phyloP scores from a whole-genome alignment of 30 jellyfish, hydroid and myxozoan species.

The Pelagia noctiluca region DNA sequence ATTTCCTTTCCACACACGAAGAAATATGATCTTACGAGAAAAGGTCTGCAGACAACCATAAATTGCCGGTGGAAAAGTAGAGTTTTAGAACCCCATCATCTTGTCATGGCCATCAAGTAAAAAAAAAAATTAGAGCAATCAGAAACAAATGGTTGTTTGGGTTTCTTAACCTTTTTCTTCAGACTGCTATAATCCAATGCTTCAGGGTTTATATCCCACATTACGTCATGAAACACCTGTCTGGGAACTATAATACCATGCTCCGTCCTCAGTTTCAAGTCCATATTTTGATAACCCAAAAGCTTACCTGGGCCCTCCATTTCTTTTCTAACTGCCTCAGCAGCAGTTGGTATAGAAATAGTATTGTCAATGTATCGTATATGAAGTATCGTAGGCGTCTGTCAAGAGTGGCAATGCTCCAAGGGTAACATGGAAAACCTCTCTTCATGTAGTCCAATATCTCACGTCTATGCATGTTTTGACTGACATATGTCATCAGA shows the following conservation, averaged over 20 bases:
- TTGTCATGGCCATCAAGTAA: constrained; percentile 69
- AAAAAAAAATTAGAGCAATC: constrained; percentile 41
- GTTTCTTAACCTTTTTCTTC: constrained; percentile 37
- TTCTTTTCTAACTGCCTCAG: constrained; percentile 53
- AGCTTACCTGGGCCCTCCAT: constrained; percentile 72
- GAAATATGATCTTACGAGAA: constrained; percentile 29
- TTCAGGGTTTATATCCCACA: constrained; percentile 38
- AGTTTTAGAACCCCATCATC: constrained; percentile 47
- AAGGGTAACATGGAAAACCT: constrained; percentile 57
- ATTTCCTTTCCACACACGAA: constrained; percentile 35
- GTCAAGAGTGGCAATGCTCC: constrained; percentile 58
- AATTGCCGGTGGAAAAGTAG: constrained; percentile 40
- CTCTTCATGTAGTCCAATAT: constrained; percentile 62
- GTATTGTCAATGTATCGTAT: constrained; percentile 51
- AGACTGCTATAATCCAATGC: constrained; percentile 19
- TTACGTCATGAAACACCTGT: constrained; percentile 34
- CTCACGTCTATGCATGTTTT: constrained; percentile 48
- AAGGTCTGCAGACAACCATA: constrained; percentile 60
- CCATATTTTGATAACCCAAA: constrained; percentile 38
- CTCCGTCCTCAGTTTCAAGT: constrained; percentile 42
- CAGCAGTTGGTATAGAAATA: constrained; percentile 39
- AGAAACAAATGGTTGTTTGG: constrained; percentile 39
- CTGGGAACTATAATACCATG: constrained; percentile 50
- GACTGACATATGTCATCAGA: constrained; percentile 47
- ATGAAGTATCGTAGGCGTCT: constrained; percentile 56